Percentiles rank a stretch among this genome's conserved stretches.
phyloP scores from a whole-genome alignment of 2,113 vertebrate genomes.

The Elgaria multicarinata region DNA sequence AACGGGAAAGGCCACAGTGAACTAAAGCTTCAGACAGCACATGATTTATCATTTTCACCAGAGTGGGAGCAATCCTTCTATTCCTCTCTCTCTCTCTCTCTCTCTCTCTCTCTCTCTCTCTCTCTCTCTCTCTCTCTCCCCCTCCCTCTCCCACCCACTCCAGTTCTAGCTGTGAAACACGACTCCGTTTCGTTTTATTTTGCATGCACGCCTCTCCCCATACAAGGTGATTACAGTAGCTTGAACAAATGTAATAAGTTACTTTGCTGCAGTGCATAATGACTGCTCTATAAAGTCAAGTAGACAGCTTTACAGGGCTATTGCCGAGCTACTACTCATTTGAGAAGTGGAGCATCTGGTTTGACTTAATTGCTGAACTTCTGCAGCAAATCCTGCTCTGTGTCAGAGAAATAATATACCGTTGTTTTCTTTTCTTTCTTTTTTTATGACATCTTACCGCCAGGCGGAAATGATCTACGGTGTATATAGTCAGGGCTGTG shows the following conservation, averaged over 20 bases:
- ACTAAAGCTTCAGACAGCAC: background rate
- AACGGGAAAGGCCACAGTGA: background rate
- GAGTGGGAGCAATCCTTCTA: background rate
- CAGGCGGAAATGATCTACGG: slow-evolving; percentile 17
- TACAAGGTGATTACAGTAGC: slow-evolving; percentile 28
- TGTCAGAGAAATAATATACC: slow-evolving; percentile 43
- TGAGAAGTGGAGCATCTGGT: slow-evolving; percentile 52
- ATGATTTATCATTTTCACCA: background rate
- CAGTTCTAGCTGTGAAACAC: background rate
- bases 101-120: background rate
- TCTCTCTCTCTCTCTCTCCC: background rate
- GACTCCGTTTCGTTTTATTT: slow-evolving; percentile 8
- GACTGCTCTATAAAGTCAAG: slow-evolving; percentile 65
- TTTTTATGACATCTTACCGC: slow-evolving; percentile 24
- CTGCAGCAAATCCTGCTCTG: slow-evolving; percentile 34
- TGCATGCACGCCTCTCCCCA: background rate
- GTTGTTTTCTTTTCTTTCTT: slow-evolving; percentile 14
- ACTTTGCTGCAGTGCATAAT: slow-evolving; percentile 37
- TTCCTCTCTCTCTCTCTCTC: background rate
- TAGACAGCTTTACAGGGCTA: slow-evolving; percentile 53
- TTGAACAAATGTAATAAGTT: slow-evolving; percentile 45
- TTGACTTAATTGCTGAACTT: slow-evolving; percentile 66
- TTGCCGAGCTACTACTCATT: slow-evolving; percentile 39
- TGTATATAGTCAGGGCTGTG: background rate
- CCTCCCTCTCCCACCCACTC: background rate